A percentile compares a stretch with the other conserved stretches of the same genome.
phyloP scores from a whole-genome alignment of 2,797 vertebrate genomes.

The Tenualosa thibaudeaui region DNA sequence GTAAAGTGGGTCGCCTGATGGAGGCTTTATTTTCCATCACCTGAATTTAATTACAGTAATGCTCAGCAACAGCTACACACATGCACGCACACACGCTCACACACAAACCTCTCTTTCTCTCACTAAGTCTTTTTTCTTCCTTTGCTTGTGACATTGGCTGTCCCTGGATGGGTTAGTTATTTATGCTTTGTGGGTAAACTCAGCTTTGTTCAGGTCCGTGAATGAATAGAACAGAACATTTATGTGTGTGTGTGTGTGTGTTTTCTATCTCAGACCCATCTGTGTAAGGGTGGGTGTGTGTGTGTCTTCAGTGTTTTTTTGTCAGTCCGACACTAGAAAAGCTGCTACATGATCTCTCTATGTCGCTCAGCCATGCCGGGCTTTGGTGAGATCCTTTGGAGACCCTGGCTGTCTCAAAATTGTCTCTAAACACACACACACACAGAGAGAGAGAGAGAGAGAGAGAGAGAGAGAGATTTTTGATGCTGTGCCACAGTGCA shows the following conservation, averaged over 20 bases:
- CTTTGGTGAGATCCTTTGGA: conserved; percentile 2
- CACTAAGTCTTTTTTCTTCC: not conserved
- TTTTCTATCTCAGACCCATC: not conserved
- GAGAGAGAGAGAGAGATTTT: not conserved
- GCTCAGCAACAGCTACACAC: not conserved
- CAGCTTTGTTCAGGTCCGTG: not conserved
- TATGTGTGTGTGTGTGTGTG: not conserved
- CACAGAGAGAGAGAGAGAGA: not conserved
- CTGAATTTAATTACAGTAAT: conserved; percentile 13
- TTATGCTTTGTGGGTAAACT: not conserved
- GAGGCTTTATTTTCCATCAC: conserved; percentile 15
- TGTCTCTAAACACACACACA: conserved; percentile 35
- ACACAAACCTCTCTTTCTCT: not conserved
- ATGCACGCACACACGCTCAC: not conserved
- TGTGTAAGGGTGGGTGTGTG: not conserved
- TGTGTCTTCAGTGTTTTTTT: not conserved
- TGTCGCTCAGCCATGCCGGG: not conserved
- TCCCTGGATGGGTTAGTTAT: not conserved
- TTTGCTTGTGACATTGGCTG: not conserved
- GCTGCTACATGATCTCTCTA: not conserved
- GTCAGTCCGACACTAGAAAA: not conserved
- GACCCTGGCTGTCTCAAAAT: not conserved
- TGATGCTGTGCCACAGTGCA: not conserved
- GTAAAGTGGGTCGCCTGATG: conserved; percentile 14
- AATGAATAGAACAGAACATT: not conserved